Evolutionary conservation across 2,888 invertebrate species (phyloP).

Genomic region (Drosophila neonasuta): DNA sequence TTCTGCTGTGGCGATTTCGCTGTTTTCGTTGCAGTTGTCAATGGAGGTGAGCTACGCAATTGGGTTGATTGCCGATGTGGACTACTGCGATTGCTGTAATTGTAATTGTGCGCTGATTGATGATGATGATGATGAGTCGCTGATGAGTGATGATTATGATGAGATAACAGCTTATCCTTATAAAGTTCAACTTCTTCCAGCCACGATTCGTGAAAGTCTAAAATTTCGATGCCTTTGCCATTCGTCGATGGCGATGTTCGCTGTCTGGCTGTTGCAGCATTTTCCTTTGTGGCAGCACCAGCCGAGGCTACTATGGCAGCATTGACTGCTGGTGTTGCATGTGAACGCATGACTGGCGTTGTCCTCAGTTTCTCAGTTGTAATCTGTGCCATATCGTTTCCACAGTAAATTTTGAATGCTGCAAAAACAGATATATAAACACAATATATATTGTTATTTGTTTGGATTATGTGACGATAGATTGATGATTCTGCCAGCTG

Average conservation of each 20-base stretch:
- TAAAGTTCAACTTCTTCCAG: slow-evolving; percentile 81
- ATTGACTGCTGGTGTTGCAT: slow-evolving; percentile 30
- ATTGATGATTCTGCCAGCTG: slow-evolving; percentile 19
- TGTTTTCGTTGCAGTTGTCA: slow-evolving; percentile 14
- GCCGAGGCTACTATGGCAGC: slow-evolving; percentile 12
- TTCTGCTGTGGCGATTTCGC: slow-evolving; percentile 28
- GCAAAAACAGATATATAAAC: slow-evolving; percentile 5
- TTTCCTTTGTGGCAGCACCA: slow-evolving; percentile 72
- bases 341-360: slow-evolving; percentile 51
- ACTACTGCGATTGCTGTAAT: slow-evolving; percentile 7
- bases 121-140: slow-evolving; percentile 18
- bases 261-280: slow-evolving; percentile 44
- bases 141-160: slow-evolving; percentile 58
- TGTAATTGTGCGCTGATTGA: slow-evolving; percentile 28
- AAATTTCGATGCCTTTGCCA: slow-evolving; percentile 78
- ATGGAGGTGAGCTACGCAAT: slow-evolving; percentile 40
- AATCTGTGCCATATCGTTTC: slow-evolving; percentile 80
- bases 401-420: slow-evolving; percentile 77
- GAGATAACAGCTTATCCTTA: slow-evolving; percentile 75
- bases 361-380: slow-evolving; percentile 80
- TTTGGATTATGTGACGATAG: slow-evolving; percentile 50
- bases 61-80: slow-evolving; percentile 12
- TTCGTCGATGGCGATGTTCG: slow-evolving; percentile 22
- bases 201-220: slow-evolving; percentile 82
- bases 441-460: slow-evolving; percentile 9